These are phyloP conservation scores for Andricus grossulariae DNA, from an alignment of 1,140 invertebrate species.

Conservation along the genomic window DNA sequence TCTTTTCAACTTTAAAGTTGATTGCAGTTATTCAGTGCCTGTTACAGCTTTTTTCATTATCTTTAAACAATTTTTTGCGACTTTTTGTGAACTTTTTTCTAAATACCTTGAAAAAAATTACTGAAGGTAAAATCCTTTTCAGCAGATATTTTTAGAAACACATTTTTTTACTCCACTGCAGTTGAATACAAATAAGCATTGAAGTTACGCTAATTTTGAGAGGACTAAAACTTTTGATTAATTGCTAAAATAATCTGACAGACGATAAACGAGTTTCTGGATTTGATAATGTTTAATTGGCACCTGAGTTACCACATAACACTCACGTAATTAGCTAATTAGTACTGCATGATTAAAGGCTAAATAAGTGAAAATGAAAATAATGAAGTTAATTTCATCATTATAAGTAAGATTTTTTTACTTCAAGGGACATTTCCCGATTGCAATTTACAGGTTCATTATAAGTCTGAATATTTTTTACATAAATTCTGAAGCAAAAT, in stretches of 20 bases:
- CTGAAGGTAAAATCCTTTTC: too few species aligned
- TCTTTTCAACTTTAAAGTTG: too few species aligned
- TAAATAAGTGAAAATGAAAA: background rate
- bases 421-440: background rate
- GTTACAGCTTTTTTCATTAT: too few species aligned
- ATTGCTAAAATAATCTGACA: background rate
- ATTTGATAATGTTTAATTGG: slow-evolving; percentile 27
- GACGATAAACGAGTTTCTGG: slow-evolving; percentile 1
- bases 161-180: background rate
- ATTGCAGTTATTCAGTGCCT: too few species aligned
- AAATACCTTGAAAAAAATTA: too few species aligned
- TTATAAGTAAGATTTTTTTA: background rate
- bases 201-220: background rate
- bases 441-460: too few species aligned
- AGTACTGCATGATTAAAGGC: background rate
- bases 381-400: background rate
- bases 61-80: too few species aligned
- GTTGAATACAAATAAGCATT: background rate
- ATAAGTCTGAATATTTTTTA: too few species aligned
- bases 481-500: too few species aligned
- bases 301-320: background rate
- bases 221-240: slow-evolving; percentile 26
- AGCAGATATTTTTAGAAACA: background rate
- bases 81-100: too few species aligned
- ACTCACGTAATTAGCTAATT: slow-evolving; percentile 1